phyloP scores from a whole-genome alignment of 2,888 invertebrate species.

The Unio pictorum region DNA sequence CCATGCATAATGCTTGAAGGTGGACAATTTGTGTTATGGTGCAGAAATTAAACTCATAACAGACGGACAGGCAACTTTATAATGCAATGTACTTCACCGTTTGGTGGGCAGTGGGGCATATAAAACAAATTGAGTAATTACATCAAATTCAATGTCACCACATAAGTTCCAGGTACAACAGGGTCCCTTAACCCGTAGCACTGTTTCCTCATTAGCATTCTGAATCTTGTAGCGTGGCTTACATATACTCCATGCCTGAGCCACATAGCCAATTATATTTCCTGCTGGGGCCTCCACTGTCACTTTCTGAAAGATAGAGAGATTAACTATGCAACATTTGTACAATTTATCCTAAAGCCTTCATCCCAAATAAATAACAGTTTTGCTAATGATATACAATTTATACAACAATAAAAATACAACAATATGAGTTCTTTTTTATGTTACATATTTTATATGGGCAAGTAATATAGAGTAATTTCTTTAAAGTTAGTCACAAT shows the following conservation, averaged over 20 bases:
- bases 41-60: background rate
- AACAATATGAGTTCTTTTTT: no score
- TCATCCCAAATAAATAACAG: no score
- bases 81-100: background rate
- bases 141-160: conserved; percentile 84
- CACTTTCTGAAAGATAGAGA: conserved; percentile 54
- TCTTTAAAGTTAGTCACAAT: no score
- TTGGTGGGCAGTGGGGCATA: background rate
- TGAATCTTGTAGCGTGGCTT: conserved; percentile 62
- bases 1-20: no score
- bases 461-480: no score
- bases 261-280: conserved; percentile 60
- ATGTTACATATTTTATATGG: no score
- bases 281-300: conserved; percentile 67
- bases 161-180: conserved; percentile 84
- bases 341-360: no score
- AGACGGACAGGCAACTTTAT: no score
- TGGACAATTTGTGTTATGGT: background rate
- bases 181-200: conserved; percentile 63
- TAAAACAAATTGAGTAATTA: conserved; percentile 24
- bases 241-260: conserved; percentile 66
- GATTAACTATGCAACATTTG: no score
- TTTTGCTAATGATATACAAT: no score
- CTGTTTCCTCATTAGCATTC: conserved; percentile 59
- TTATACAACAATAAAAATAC: no score